Evolutionary conservation across 2,888 invertebrate genomes (phyloP), one percentile per base, ranked within the genome.

Genomic region (Ernsta delagoae): DNA sequence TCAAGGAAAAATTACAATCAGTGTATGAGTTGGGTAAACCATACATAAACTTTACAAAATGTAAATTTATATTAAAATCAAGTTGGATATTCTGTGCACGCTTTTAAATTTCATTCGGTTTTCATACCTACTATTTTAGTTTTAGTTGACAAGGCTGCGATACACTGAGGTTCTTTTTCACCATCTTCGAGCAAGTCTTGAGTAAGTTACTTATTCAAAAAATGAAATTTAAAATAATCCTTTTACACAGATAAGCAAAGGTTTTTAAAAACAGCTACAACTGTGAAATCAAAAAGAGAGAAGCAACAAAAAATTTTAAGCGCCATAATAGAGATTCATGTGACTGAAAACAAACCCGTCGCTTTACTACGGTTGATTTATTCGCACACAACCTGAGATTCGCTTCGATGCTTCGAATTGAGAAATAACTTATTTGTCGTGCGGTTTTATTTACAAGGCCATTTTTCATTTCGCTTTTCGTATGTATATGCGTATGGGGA

Each of bases 21-120:
- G 41, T 66, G 53, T 24, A 43, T 53, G 31, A 36, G 16, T 31
- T 48, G 39, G 50, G n/a, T 43, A 56, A 24, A 48, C 36, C 48
- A 62, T 68, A n/a, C n/a, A 62, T 71, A 71, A 72, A 71, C 6
- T 78, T 71, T 74, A 77, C 77, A 82, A 83, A n/a, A n/a, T n/a
- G n/a, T n/a, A n/a, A n/a, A n/a, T n/a, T n/a, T n/a, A 82, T 83
- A 83, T 83, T 82, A 78, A 82, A 80, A 83, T 83, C 75, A 75
- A 79, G 77, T 77, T 78, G 78, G 78, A 79, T 77, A 81, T 74
- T 77, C 76, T 75, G 79, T 79, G 78, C 79, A 80, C 75, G 78
- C 83, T 83, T 83, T 79, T 81, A 79, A 83, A 83, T 83, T 84
- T 79, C 74, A 83, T 84, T 80, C 76, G 75, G 76, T 77, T 79